Conservation (phyloP, 2,888 invertebrate species). For the Drosophila mimica region DNA sequence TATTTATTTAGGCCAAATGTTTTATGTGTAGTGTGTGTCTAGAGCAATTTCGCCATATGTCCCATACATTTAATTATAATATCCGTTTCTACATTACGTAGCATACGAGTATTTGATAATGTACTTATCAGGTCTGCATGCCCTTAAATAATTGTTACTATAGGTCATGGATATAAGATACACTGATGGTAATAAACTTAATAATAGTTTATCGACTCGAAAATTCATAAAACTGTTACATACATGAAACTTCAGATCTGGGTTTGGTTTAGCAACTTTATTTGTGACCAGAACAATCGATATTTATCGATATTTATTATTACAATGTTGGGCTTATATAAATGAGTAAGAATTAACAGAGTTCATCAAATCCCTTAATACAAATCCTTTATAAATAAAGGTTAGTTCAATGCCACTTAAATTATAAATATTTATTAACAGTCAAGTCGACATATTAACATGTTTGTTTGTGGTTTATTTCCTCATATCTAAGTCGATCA, state of each 20-base stretch:
- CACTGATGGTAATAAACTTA: too few species aligned
- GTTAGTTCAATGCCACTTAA: neutral
- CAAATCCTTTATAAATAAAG: neutral
- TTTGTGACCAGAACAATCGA: too few species aligned
- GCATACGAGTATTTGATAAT: constrained; percentile 10
- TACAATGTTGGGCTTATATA: too few species aligned
- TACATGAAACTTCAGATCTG: too few species aligned
- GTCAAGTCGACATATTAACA: neutral
- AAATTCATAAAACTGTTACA: neutral
- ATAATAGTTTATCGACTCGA: neutral
- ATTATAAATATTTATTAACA: neutral
- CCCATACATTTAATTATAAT: constrained; percentile 40
- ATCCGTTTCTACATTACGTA: neutral
- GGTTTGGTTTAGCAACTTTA: too few species aligned
- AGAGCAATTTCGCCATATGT: constrained; percentile 48
- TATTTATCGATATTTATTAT: too few species aligned
- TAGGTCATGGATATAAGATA: neutral
- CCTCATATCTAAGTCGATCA: neutral
- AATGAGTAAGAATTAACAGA: too few species aligned
- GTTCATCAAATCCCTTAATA: accelerated
- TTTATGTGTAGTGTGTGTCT: constrained; percentile 25
- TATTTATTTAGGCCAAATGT: constrained; percentile 61
- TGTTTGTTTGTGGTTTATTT: neutral
- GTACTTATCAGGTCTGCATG: constrained; percentile 2
- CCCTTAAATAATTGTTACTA: neutral